A percentile compares a stretch with the other conserved stretches of the same genome.
Conservation (phyloP, 2,113 vertebrate species). For the Brevimyrus niger region DNA sequence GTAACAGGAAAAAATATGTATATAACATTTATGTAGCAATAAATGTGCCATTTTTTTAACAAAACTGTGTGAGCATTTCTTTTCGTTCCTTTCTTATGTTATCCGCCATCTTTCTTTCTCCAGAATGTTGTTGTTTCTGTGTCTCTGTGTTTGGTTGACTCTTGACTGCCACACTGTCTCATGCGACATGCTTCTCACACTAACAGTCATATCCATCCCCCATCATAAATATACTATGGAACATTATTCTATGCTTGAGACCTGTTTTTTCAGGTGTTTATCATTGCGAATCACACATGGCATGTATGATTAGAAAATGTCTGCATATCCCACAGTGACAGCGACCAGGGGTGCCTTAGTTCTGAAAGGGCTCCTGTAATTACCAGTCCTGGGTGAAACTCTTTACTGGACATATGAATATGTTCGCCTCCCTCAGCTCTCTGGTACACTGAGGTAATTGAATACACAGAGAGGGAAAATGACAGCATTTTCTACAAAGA, state of each 20-base stretch:
- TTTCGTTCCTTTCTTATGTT: constrained; percentile 4
- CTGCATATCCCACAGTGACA: neutral
- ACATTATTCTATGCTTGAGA: constrained; percentile 63
- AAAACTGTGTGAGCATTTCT: constrained; percentile 63
- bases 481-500: neutral
- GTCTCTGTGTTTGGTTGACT: neutral
- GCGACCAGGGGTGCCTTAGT: neutral
- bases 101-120: neutral
- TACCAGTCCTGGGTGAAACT: neutral
- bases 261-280: constrained; percentile 36
- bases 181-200: neutral
- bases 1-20: constrained; percentile 95
- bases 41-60: constrained; percentile 99
- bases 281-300: neutral
- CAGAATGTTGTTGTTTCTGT: neutral
- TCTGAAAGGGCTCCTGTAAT: neutral
- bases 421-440: neutral
- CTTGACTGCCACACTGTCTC: neutral
- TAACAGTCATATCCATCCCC: neutral
- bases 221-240: constrained; percentile 54
- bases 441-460: neutral
- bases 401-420: neutral
- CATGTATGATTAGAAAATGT: neutral
- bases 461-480: neutral
- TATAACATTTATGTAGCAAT: constrained; percentile 99